Evolutionary conservation across 2,113 vertebrate genomes (phyloP).

Genomic region (Donacobius atricapilla): DNA sequence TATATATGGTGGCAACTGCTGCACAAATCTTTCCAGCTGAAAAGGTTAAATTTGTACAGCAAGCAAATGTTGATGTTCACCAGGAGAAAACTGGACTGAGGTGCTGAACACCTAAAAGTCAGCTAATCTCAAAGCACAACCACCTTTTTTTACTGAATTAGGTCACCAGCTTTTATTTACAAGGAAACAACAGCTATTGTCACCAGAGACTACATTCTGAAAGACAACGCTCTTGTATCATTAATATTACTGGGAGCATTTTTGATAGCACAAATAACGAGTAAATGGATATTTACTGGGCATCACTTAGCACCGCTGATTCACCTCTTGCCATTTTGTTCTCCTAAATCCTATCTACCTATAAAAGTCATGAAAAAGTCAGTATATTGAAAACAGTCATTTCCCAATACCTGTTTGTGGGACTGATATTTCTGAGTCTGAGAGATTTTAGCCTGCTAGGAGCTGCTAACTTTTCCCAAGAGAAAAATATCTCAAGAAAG

Average conservation of each 20-base stretch:
- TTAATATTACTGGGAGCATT: neutral
- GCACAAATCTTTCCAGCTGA: neutral
- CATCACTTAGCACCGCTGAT: neutral
- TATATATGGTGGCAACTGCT: neutral
- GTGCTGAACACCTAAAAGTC: neutral
- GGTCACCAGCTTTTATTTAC: neutral
- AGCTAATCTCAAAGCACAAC: neutral
- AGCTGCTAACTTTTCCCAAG: too few species aligned
- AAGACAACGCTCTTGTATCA: neutral
- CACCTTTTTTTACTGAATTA: neutral
- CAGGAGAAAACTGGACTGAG: neutral
- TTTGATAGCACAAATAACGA: neutral
- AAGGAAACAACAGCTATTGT: neutral
- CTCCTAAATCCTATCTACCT: neutral
- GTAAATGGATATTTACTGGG: neutral
- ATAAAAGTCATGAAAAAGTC: neutral
- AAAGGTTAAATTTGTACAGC: neutral
- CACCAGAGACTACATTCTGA: neutral
- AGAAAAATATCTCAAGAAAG: too few species aligned
- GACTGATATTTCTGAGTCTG: too few species aligned
- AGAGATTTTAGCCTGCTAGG: too few species aligned
- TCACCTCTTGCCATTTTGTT: neutral
- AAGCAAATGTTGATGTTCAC: neutral
- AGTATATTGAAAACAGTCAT: neutral
- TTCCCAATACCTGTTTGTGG: neutral